phyloP scores from a whole-genome alignment of 2,113 vertebrate species.

The Myiozetetes cayanensis region DNA sequence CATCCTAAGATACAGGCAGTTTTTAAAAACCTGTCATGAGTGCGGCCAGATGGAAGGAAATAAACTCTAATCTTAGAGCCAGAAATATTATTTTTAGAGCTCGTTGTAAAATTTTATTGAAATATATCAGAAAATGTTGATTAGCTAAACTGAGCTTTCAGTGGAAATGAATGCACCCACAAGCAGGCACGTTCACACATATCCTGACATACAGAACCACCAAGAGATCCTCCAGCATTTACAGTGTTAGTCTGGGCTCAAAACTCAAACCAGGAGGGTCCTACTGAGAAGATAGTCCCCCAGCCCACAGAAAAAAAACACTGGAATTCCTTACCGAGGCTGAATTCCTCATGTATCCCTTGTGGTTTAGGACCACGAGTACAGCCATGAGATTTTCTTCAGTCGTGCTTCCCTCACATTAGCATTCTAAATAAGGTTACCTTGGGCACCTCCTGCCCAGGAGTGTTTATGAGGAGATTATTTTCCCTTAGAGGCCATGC shows the following conservation, averaged over 20 bases:
- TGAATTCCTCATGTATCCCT: not conserved
- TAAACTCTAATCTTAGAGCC: not conserved
- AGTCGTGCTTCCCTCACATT: not conserved
- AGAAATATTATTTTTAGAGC: not conserved
- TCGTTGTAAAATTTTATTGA: not conserved
- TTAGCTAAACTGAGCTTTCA: not conserved
- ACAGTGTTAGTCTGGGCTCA: not conserved
- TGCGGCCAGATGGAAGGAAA: not conserved
- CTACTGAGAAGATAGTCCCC: not conserved
- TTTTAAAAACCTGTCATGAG: not conserved
- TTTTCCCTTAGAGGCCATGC: not conserved
- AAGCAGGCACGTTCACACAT: not conserved
- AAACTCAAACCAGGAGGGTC: not conserved
- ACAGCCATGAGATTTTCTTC: not conserved
- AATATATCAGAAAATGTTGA: not conserved
- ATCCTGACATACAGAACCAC: not conserved
- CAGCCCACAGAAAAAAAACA: not conserved
- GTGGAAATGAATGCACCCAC: not conserved
- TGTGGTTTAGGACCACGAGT: not conserved
- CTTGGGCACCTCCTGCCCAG: not conserved
- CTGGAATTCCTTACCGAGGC: not conserved
- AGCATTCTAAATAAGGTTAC: not conserved
- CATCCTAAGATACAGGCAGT: not conserved
- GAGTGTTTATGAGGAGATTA: conserved; percentile 50
- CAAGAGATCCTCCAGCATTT: not conserved